Evolutionary conservation across 2,113 vertebrate genomes (phyloP).

Genomic region (Egretta garzetta): DNA sequence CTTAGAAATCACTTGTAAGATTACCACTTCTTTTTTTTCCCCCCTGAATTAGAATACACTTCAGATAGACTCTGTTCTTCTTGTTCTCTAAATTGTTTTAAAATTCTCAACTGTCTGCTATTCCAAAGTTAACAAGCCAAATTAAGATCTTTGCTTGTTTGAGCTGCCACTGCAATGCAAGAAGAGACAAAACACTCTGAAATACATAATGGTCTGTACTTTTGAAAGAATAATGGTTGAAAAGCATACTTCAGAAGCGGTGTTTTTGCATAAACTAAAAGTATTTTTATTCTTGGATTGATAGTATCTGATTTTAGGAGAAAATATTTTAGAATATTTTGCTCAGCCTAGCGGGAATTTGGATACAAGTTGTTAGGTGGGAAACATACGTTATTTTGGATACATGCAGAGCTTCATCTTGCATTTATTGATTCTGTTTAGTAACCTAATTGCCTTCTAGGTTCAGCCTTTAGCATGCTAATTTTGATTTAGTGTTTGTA

Average conservation of each 20-base stretch:
- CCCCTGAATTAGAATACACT: background rate
- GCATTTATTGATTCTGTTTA: slow-evolving; percentile 63
- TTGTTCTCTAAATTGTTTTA: background rate
- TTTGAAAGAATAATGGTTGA: background rate
- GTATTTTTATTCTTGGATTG: background rate
- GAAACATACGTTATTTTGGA: slow-evolving; percentile 14
- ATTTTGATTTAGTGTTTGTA: slow-evolving; percentile 75
- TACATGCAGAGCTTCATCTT: slow-evolving; percentile 61
- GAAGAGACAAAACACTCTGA: background rate
- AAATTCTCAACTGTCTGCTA: background rate
- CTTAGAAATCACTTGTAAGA: background rate
- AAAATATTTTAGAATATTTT: slow-evolving; percentile 32
- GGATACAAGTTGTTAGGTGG: slow-evolving; percentile 25
- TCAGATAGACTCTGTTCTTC: background rate
- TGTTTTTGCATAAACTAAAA: background rate
- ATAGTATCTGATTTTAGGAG: background rate
- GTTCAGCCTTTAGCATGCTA: slow-evolving; percentile 64
- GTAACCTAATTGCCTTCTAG: slow-evolving; percentile 57
- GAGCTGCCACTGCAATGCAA: background rate
- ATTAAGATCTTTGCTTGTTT: slow-evolving; percentile 30
- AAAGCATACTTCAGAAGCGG: background rate
- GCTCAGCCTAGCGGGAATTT: slow-evolving; percentile 27
- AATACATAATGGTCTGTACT: background rate
- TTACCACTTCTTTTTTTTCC: no score
- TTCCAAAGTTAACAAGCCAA: slow-evolving; percentile 33